A percentile compares a stretch with the other conserved stretches of the same genome.
Conservation (phyloP, 1,140 invertebrate species). For the Drosophila tristis region DNA sequence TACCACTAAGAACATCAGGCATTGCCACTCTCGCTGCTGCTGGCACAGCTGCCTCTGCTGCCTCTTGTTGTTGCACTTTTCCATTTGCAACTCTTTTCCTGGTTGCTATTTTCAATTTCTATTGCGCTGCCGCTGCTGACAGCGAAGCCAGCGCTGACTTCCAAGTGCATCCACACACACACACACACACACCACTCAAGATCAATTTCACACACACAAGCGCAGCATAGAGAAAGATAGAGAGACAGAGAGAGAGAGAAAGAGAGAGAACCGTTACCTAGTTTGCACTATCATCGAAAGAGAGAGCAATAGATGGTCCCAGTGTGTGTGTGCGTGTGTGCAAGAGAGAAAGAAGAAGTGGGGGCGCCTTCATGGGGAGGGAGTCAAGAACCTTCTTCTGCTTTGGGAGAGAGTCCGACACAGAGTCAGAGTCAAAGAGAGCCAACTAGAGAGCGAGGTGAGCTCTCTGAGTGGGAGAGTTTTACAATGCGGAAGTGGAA, state of each 20-base stretch:
- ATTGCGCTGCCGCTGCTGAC: constrained; percentile 58
- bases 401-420: constrained; percentile 4
- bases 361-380: constrained; percentile 49
- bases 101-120: constrained; percentile 83
- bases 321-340: not conserved
- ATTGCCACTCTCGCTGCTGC: constrained; percentile 65
- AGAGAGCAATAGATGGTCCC: constrained; percentile 53
- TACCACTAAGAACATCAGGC: constrained; percentile 49
- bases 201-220: constrained; percentile 78
- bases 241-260: constrained; percentile 43
- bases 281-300: constrained; percentile 49
- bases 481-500: constrained; percentile 74
- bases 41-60: not conserved
- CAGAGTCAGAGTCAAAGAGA: constrained; percentile 7
- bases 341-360: constrained; percentile 16
- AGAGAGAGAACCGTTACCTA: constrained; percentile 56
- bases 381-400: constrained; percentile 67
- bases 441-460: not conserved
- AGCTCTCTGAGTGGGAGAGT: constrained; percentile 23
- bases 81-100: constrained; percentile 76
- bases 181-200: constrained; percentile 38
- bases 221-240: constrained; percentile 29
- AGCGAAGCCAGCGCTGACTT: constrained; percentile 25
- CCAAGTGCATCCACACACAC: constrained; percentile 38
- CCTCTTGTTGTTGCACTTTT: constrained; percentile 61